Evolutionary conservation across 2,797 vertebrate species (phyloP).

Genomic region (Glossophaga mutica): DNA sequence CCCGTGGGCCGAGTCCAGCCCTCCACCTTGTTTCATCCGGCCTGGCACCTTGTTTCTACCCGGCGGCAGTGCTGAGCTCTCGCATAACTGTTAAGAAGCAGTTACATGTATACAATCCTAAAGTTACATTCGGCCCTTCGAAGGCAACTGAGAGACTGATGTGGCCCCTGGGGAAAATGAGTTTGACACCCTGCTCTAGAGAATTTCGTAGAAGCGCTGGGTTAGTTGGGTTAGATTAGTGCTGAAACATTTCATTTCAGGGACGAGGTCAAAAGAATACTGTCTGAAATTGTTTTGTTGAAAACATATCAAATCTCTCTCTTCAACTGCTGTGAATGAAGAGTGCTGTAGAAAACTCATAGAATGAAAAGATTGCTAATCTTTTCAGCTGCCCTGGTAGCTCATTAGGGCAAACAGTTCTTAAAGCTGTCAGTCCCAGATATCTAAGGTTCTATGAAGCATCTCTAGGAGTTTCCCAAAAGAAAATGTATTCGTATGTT

Average conservation of each 20-base stretch:
- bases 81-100: no score
- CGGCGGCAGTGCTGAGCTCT: no score
- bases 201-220: neutral
- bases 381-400: neutral
- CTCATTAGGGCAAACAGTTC: neutral
- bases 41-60: no score
- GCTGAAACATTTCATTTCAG: constrained; percentile 29
- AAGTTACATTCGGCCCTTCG: no score
- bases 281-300: neutral
- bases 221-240: constrained; percentile 4
- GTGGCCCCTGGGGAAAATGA: no score
- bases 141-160: no score
- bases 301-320: neutral
- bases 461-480: neutral
- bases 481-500: neutral
- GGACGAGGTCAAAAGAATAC: constrained; percentile 24
- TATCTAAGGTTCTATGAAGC: constrained; percentile 18
- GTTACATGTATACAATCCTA: no score
- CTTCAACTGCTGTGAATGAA: constrained; percentile 18
- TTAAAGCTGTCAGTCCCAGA: neutral
- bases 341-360: constrained; percentile 6
- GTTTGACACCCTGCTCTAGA: neutral
- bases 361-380: constrained; percentile 25
- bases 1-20: no score
- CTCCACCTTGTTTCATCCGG: no score